phyloP scores from a whole-genome alignment of 1,140 invertebrate species.

The Druon quercuslanigerum region DNA sequence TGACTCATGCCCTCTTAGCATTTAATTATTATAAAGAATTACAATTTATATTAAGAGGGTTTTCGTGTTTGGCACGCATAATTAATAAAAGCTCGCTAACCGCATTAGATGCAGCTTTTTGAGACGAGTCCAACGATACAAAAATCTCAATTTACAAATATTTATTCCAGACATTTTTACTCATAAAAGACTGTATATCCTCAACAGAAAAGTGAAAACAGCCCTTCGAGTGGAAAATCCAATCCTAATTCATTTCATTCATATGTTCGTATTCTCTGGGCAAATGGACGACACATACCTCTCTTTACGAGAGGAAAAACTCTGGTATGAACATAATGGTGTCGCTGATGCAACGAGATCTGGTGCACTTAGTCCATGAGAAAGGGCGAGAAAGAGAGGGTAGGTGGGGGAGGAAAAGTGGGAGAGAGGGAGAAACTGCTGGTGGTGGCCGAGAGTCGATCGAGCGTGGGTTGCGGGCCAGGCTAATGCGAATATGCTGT shows the following conservation, averaged over 20 bases:
- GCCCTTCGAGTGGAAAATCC: background rate
- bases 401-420: background rate
- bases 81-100: too few relatives aligned
- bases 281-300: background rate
- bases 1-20: too few relatives aligned
- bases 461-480: constrained; percentile 74
- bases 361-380: constrained; percentile 39
- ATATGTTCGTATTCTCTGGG: background rate
- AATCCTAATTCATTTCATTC: background rate
- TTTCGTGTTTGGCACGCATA: too few relatives aligned
- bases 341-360: constrained; percentile 36
- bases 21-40: too few relatives aligned
- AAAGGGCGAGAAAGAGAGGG: constrained; percentile 43
- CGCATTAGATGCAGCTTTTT: too few relatives aligned
- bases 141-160: too few relatives aligned
- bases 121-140: too few relatives aligned
- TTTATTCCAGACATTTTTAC: too few relatives aligned
- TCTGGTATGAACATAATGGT: background rate
- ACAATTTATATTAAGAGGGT: too few relatives aligned
- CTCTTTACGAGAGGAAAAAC: constrained; percentile 11
- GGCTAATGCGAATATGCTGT: constrained; percentile 77
- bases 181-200: too few relatives aligned
- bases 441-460: constrained; percentile 71
- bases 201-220: background rate
- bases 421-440: constrained; percentile 47